phyloP scores from a whole-genome alignment of 2,797 vertebrate genomes.

The Monodelphis domestica region DNA sequence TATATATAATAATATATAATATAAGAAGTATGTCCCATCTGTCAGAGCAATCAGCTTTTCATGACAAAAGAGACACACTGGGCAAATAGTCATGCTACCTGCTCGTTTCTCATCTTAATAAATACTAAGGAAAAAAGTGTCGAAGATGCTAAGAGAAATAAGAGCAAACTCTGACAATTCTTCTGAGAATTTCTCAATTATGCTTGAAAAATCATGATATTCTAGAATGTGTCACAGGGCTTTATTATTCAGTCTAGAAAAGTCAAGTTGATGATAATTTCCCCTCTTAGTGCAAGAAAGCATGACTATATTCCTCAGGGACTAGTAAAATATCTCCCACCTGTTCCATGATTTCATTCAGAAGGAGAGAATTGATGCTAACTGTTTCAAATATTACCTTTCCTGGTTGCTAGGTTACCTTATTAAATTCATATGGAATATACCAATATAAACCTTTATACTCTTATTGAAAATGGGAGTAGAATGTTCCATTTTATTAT shows the following conservation, averaged over 20 bases:
- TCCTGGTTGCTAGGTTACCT: neutral
- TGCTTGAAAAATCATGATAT: neutral
- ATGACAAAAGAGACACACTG: too few relatives aligned
- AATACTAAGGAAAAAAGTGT: neutral
- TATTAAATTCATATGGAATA: too few relatives aligned
- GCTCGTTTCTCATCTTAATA: neutral
- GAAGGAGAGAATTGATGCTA: neutral
- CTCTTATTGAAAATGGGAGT: neutral
- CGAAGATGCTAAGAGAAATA: neutral
- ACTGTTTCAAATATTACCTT: neutral
- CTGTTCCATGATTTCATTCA: neutral
- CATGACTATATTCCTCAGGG: too few relatives aligned
- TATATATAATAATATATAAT: too few relatives aligned
- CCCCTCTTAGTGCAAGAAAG: too few relatives aligned
- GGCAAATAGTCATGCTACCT: neutral
- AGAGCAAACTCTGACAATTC: neutral
- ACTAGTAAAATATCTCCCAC: too few relatives aligned
- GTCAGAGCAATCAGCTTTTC: neutral
- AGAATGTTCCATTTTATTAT: neutral
- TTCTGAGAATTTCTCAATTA: neutral
- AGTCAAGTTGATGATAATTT: neutral
- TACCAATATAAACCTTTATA: too few relatives aligned
- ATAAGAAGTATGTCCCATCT: neutral
- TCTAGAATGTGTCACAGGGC: neutral
- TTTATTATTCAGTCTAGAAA: neutral